A percentile compares a stretch with the other conserved stretches of the same genome.
phyloP scores from a whole-genome alignment of 1,140 invertebrate species.

The Eriocheir sinensis region DNA sequence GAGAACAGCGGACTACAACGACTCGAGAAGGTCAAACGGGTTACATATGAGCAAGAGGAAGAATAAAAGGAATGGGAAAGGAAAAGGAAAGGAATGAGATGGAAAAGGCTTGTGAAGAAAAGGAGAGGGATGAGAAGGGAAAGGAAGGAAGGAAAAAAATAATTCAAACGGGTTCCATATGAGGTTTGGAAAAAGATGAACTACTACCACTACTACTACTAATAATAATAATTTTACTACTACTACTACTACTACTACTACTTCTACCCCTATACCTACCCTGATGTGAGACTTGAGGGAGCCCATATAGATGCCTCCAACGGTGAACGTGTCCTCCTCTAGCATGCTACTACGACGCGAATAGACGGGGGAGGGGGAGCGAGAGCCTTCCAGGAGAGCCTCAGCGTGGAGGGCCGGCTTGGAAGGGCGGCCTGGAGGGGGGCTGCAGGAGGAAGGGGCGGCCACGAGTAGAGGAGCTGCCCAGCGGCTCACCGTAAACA shows the following conservation, averaged over 20 bases:
- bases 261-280: not conserved
- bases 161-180: no score
- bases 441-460: not conserved
- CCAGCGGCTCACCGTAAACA: conserved; percentile 51
- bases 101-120: not conserved
- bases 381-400: not conserved
- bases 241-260: no score
- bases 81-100: not conserved
- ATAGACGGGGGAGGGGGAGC: conserved; percentile 14
- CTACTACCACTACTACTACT: no score
- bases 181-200: no score
- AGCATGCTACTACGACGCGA: not conserved
- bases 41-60: no score
- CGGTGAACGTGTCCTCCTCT: conserved; percentile 58
- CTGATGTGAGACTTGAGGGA: conserved; percentile 59
- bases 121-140: not conserved
- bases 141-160: not conserved
- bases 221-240: no score
- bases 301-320: conserved; percentile 52
- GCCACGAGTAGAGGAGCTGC: conserved; percentile 28
- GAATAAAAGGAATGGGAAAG: not conserved
- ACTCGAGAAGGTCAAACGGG: no score
- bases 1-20: no score
- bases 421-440: no score
- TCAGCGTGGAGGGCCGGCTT: not conserved